Conservation (phyloP, 2,797 vertebrate genomes). For the Neosilurus hyrtlii region DNA sequence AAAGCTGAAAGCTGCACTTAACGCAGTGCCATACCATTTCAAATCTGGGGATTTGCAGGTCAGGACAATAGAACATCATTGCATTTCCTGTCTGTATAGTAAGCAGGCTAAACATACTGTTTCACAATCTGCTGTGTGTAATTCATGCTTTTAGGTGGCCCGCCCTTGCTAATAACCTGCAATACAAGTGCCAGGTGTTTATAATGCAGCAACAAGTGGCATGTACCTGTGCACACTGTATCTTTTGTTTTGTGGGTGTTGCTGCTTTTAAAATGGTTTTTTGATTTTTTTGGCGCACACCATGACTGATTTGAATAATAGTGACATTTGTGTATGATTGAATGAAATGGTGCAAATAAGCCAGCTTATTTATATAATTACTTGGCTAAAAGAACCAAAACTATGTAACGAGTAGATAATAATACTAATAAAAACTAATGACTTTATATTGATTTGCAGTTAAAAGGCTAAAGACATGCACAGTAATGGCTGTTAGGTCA, state of each 20-base stretch:
- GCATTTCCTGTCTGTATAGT: no score
- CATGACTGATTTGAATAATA: background rate
- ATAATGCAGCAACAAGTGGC: background rate
- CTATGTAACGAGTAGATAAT: background rate
- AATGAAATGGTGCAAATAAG: background rate
- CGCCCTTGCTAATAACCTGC: conserved; percentile 28
- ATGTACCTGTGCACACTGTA: background rate
- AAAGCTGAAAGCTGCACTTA: background rate
- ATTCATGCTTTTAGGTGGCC: background rate
- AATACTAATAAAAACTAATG: background rate
- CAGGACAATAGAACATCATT: no score
- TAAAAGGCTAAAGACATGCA: background rate
- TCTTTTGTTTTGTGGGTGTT: conserved; percentile 5
- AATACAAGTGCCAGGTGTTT: conserved; percentile 16
- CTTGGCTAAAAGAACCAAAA: background rate
- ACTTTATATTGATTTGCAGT: background rate
- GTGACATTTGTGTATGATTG: background rate
- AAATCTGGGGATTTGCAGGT: background rate
- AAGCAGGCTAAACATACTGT: background rate
- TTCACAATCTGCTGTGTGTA: background rate
- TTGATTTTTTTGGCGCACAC: no score
- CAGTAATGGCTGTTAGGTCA: background rate
- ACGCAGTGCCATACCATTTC: background rate
- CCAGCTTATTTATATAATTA: background rate
- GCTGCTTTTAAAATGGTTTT: background rate